These are phyloP conservation scores for Clarias fuscus DNA, from an alignment of 2,797 vertebrate genomes.

Conservation along the genomic window DNA sequence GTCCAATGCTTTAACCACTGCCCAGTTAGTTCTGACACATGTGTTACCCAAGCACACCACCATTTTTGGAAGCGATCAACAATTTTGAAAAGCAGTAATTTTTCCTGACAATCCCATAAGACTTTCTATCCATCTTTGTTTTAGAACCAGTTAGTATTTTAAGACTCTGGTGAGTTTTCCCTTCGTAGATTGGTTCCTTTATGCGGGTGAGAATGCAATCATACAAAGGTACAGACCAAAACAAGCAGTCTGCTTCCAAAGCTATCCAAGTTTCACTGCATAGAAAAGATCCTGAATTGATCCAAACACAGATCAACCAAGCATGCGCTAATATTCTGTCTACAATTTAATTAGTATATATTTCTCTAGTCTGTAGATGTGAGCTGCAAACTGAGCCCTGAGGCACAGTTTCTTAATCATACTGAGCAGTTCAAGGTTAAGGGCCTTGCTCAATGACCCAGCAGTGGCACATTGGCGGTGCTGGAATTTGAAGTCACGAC, in stretches of 20 bases:
- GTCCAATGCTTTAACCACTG: too few relatives aligned
- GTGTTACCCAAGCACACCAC: too few relatives aligned
- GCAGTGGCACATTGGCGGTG: too few relatives aligned
- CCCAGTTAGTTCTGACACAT: too few relatives aligned
- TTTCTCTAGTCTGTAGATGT: background rate
- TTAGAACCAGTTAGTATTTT: background rate
- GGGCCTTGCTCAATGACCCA: too few relatives aligned
- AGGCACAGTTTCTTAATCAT: background rate
- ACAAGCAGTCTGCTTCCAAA: background rate
- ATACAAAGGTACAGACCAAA: background rate
- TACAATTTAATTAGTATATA: background rate
- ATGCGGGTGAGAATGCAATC: background rate
- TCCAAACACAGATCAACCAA: background rate
- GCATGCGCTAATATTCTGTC: background rate
- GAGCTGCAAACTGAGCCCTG: background rate
- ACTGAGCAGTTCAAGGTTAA: too few relatives aligned
- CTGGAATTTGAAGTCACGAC: too few relatives aligned
- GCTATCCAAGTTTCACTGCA: background rate
- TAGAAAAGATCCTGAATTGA: background rate
- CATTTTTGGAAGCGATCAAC: too few relatives aligned
- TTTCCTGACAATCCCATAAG: background rate
- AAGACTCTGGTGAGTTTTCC: background rate
- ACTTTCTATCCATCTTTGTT: background rate
- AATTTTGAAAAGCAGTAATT: background rate
- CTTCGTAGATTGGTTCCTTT: background rate